Base-by-base conservation (phyloP, 2,113 vertebrate genomes). In the Lycocorax pyrrhopterus region DNA sequence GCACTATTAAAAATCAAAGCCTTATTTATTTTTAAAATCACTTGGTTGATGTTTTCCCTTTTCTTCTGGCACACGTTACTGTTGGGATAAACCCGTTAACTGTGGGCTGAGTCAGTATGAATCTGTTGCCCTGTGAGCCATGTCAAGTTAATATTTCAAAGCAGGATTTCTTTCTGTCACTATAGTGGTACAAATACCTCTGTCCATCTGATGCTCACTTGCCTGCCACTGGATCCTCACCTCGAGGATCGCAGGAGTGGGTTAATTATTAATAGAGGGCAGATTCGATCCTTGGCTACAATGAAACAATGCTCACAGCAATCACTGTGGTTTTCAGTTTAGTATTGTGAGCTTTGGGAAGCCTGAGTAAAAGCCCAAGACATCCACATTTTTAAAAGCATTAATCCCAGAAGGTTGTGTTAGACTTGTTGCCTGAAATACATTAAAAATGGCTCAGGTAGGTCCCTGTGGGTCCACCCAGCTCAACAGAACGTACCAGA, bases 111-210 rank as follows among this genome's bases (percentile, higher is more conserved):
- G 90, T 87, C 60, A 63, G 33, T 71, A 26, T 62, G 68, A 84
- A 79, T 77, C 66, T 87, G 35, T 74, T 74, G 87, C 74, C 60
- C 47, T 53, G 49, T 73, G 85, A 89, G 64, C 47, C n/a, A 63
- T 52, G 82, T 72, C 33, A 77, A 81, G 88, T 88, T 89, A 87
- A 76, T 90, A 96, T 95, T 97, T 93, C 85, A 97, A 90, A 94
- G 35, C 30, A 73, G 74, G 41, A 87, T 97, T 93, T 88, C 59
- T 96, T 91, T 95, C 75, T 88, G 52, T 64, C 58, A n/a, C 75
- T 83, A 23, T 62, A 60, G 64, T 35, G 35, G 52, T 77, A 51
- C 52, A 56, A 87, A 72, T 55, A 56, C 37, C 39, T 96, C 79
- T 22, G 26, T 75, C 80, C 44, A 30, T 29, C 52, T 1, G 2